These are phyloP conservation scores for Sycobia sp. DNA, from an alignment of 1,140 invertebrate species.

Conservation along the genomic window DNA sequence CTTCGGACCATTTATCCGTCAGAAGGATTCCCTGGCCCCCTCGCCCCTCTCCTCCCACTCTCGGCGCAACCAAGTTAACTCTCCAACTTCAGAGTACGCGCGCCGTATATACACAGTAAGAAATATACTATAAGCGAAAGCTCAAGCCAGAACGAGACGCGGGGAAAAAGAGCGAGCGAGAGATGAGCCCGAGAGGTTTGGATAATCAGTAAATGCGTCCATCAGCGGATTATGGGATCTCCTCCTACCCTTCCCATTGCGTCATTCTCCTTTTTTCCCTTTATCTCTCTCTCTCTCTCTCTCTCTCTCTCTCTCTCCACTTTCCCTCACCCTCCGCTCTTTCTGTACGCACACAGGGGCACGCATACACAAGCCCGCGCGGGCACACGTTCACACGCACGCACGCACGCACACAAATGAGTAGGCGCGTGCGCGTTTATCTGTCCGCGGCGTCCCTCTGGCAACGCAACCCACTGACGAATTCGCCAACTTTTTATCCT, in stretches of 20 bases:
- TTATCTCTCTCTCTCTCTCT: too few species aligned
- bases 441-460: too few species aligned
- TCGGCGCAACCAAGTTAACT: slow-evolving; percentile 8
- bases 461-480: too few species aligned
- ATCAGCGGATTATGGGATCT: slow-evolving; percentile 49
- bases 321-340: not conserved
- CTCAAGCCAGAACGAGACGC: slow-evolving; percentile 28
- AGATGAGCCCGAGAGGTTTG: slow-evolving; percentile 37
- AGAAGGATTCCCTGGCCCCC: not conserved
- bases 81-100: slow-evolving; percentile 39
- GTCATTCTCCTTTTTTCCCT: too few species aligned
- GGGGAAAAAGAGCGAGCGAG: not conserved
- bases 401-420: too few species aligned
- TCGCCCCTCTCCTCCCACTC: not conserved
- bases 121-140: slow-evolving; percentile 51
- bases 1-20: slow-evolving; percentile 24
- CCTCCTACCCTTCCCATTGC: slow-evolving; percentile 7
- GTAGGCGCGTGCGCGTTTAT: too few species aligned
- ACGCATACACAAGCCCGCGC: too few species aligned
- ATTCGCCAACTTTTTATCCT: too few species aligned
- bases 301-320: too few species aligned
- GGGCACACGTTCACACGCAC: too few species aligned
- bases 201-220: slow-evolving; percentile 54
- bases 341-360: too few species aligned
- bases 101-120: too few species aligned